Evolutionary conservation across 2,797 vertebrate genomes (phyloP), one percentile per base, ranked within the genome.

Genomic region (Phataginus tricuspis): DNA sequence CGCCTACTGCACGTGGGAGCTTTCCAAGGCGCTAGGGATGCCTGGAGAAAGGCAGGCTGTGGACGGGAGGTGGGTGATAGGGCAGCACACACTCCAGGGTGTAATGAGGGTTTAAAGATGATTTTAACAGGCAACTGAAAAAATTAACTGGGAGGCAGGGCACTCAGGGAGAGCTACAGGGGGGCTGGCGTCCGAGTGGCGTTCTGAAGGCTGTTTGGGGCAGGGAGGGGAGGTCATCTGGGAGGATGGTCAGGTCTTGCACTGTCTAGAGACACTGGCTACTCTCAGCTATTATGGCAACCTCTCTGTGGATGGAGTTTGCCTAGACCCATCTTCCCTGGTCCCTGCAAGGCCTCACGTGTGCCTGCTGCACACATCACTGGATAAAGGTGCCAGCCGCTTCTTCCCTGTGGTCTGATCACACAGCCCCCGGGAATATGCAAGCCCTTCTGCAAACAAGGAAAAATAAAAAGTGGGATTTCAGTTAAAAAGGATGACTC

Each of bases 351-450:
- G 42, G n/a, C 66, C 53, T 80, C 55, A 4, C 25, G 0, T 7
- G 7, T 4, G 11, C 29, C 0, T 19, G 8, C 55, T 55, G 21
- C 31, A 2, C 19, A 7, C 29, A 23, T 29, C 86, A 21, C 57
- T 19, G 18, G 3, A 12, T 19, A 11, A 3, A 34, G 14, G 21
- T 9, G n/a, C 8, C 5, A 3, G 68, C 55, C 7, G 0, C 34
- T 25, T 4, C 18, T 16, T 18, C 37, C 68, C 42, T 15, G n/a
- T 2, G 39, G n/a, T 42, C 75, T 0, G 0, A 2, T 16, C 78
- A 3, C 23, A 2, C 77, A 18, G 78, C n/a, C 80, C 63, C 23
- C 3, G 2, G 13, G 34, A 21, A 3, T 1, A 27, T 2, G n/a
- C 31, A 13, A 13, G 57, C 45, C 59, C 18, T 27, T 31, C 23